phyloP scores from a whole-genome alignment of 2,888 invertebrate species.

The Reticulitermes lucifugus region DNA sequence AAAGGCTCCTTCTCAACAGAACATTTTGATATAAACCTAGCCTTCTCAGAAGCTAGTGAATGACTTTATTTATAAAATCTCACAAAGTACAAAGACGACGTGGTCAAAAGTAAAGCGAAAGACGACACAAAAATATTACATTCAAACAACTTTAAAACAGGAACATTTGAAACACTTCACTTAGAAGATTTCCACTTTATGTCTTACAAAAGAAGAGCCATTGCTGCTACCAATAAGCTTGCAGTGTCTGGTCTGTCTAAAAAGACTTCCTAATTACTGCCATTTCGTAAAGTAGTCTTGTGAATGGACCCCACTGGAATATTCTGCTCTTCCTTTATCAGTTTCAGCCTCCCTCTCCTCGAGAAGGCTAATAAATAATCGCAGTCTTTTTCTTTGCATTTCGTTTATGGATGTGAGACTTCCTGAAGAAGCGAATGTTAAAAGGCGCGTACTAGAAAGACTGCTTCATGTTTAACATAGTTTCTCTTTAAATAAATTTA shows the following conservation, averaged over 20 bases:
- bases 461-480: too few species aligned
- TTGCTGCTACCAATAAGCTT: neutral
- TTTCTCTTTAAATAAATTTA: too few species aligned
- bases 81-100: neutral
- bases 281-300: neutral
- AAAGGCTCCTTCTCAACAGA: neutral
- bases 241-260: neutral
- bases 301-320: too few species aligned
- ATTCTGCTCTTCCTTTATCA: too few species aligned
- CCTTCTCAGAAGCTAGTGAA: neutral
- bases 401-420: neutral
- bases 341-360: too few species aligned
- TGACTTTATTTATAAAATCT: neutral
- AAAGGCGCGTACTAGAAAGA: too few species aligned
- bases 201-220: neutral
- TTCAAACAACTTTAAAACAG: neutral
- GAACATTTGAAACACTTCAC: neutral
- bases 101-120: neutral
- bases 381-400: neutral
- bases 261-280: neutral
- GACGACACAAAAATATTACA: neutral
- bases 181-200: neutral
- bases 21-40: neutral
- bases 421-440: neutral
- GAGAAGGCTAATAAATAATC: neutral